Conservation (phyloP, 2,797 vertebrate genomes). For the Pangasius djambal region DNA sequence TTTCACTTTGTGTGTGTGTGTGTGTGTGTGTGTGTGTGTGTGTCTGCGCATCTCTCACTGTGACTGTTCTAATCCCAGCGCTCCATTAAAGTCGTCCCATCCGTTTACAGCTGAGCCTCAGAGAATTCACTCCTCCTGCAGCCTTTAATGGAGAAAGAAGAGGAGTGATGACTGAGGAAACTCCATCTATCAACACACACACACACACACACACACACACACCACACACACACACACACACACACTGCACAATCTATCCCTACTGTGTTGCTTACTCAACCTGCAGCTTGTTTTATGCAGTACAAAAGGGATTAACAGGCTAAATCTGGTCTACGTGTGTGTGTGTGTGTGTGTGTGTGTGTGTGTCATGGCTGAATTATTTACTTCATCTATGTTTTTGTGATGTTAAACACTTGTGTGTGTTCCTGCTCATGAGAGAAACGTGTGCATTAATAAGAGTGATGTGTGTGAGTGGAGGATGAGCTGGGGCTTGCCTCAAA, state of each 20-base stretch:
- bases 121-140: conserved; percentile 62
- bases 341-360: background rate
- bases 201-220: conserved; percentile 14
- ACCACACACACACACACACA: background rate
- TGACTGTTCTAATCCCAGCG: background rate
- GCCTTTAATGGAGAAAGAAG: conserved; percentile 65
- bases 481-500: too few species aligned
- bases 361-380: background rate
- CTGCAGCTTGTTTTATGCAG: background rate
- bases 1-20: background rate
- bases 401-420: background rate
- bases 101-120: conserved; percentile 56
- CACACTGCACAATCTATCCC: background rate
- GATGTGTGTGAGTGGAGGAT: background rate
- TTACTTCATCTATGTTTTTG: background rate
- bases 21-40: conserved; percentile 4
- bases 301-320: too few species aligned
- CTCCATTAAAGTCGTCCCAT: conserved; percentile 64
- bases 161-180: conserved; percentile 72
- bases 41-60: background rate
- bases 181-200: conserved; percentile 60
- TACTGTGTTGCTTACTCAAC: background rate
- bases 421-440: too few species aligned
- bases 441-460: background rate
- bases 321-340: background rate